Evolutionary conservation across 2,797 vertebrate genomes (phyloP), one percentile per base, ranked within the genome.

Genomic region (Heteromormyrus szaboi): DNA sequence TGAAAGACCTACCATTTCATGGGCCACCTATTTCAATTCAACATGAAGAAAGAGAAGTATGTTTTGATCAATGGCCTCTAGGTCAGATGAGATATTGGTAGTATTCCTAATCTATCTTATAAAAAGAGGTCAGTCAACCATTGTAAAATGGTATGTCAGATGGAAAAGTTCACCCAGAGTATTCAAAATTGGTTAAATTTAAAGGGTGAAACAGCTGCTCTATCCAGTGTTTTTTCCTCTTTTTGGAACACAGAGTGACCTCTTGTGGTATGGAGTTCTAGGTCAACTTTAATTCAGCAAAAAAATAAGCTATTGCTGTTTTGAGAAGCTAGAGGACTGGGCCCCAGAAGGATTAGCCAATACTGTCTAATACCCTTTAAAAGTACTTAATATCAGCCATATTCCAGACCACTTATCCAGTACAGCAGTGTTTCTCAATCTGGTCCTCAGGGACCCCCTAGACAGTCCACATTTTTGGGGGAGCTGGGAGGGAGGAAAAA

Each of bases 1-100:
- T 72, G 68, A 72, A 37, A 72, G 68, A 37, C 29, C 37, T 44
- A 81, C 17, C 76, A 81, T 46, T 81, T 81, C 76, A 44, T 81
- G 41, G 76, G 41, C 41, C 76, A 81, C 76, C 76, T 81, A 81
- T 44, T 81, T 81, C 76, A 81, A 44, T 81, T 81, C 76, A 81
- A 81, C 8, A 44, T 11, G 76, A 81, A 81, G 76, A 46, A 44
- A 46, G 41, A 81, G 76, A 81, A 46, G 76, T 81, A 41, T 46
- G 17, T 81, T 81, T 81, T 81, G 37, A 81, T 81, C 41, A 81
- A 81, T 81, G 76, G 17, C 37, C 76, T 81, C 19, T 81, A 81
- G 76, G 41, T 46, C 76, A 46, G 41, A 1, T 81, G 76, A 81
- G 41, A 81, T 81, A 81, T 81, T 81, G 41, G 76, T 19, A 81